A percentile compares a stretch with the other conserved stretches of the same genome.
phyloP scores from a whole-genome alignment of 2,888 invertebrate species.

The Dasysyrphus tricinctus region DNA sequence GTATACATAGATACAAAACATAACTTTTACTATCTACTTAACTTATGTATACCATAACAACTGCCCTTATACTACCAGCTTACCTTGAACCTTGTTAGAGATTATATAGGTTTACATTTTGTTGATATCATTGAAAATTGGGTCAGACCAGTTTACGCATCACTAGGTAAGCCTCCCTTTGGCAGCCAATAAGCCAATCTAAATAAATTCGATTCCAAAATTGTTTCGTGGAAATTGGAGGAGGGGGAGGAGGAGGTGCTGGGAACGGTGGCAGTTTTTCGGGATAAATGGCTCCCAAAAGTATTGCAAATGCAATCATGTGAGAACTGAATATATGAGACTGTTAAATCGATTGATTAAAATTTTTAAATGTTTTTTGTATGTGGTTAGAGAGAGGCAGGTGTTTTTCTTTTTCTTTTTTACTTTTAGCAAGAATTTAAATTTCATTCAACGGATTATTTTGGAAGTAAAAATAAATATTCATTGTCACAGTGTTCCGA shows the following conservation, averaged over 20 bases:
- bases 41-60: not conserved
- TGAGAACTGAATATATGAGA: constrained; percentile 50
- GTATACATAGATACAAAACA: not conserved
- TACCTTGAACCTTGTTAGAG: constrained; percentile 61
- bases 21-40: not conserved
- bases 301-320: constrained; percentile 65
- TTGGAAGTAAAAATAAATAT: constrained; percentile 20
- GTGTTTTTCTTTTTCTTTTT: not conserved
- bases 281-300: constrained; percentile 46
- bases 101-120: constrained; percentile 37
- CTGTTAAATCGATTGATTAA: constrained; percentile 54
- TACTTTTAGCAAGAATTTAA: constrained; percentile 4
- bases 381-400: not conserved
- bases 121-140: constrained; percentile 51
- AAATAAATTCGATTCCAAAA: constrained; percentile 55
- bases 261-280: constrained; percentile 16
- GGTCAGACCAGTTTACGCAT: constrained; percentile 58
- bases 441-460: constrained; percentile 1
- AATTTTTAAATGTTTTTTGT: constrained; percentile 11
- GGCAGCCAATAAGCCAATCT: constrained; percentile 57
- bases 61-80: constrained; percentile 6
- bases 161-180: constrained; percentile 23
- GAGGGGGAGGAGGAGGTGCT: not conserved
- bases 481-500: not conserved
- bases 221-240: not conserved